phyloP scores from a whole-genome alignment of 2,113 vertebrate genomes.

The Callospermophilus lateralis region DNA sequence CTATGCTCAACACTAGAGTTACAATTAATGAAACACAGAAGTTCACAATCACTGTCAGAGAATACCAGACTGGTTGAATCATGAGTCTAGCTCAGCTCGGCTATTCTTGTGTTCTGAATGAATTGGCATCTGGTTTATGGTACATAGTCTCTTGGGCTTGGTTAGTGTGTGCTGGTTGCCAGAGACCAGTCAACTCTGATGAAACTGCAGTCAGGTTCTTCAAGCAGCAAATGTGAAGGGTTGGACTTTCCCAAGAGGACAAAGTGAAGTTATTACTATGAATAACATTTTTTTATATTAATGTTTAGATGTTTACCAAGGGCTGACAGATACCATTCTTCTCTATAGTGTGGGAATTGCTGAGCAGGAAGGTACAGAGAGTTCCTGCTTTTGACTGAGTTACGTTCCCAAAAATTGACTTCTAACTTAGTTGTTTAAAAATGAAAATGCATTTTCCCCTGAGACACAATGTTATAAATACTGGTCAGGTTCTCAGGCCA shows the following conservation, averaged over 20 bases:
- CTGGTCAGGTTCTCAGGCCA: neutral
- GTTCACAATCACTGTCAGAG: neutral
- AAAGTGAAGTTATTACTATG: neutral
- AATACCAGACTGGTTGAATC: neutral
- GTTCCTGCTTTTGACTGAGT: neutral
- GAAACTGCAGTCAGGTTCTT: neutral
- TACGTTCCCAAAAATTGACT: neutral
- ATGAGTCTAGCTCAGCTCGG: neutral
- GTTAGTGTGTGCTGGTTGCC: neutral
- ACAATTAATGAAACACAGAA: neutral
- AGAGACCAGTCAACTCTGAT: neutral
- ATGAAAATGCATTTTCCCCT: slow-evolving; percentile 48
- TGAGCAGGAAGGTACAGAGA: slow-evolving; percentile 1
- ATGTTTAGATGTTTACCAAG: neutral
- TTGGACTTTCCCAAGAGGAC: neutral
- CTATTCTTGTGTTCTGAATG: neutral
- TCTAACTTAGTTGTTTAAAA: slow-evolving; percentile 60
- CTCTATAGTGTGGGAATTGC: neutral
- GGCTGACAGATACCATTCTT: neutral
- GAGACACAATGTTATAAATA: slow-evolving; percentile 8
- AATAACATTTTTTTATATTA: neutral
- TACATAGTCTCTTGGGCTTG: neutral
- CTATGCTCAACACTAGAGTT: neutral
- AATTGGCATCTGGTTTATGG: neutral
- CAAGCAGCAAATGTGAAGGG: neutral